phyloP scores from a whole-genome alignment of 64 coral and sea anemone species.

The Dendrophyllia cribrosa region DNA sequence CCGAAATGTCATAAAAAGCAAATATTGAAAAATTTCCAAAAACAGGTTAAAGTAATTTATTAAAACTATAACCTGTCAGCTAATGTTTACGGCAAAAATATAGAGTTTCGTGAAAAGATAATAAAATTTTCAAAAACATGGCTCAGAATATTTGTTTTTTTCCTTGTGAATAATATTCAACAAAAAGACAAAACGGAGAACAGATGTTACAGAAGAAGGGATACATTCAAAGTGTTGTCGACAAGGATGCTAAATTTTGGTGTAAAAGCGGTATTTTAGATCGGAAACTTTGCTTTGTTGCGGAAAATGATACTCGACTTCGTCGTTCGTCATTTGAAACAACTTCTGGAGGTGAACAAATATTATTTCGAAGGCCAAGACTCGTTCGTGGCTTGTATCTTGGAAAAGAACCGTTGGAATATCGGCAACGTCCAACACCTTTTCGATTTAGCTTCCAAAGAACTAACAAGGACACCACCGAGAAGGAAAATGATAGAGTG shows the following conservation, averaged over 20 bases:
- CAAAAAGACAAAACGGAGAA: not conserved
- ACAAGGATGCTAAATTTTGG: not conserved
- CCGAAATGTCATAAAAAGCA: not conserved
- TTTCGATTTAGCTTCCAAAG: slow-evolving; percentile 42
- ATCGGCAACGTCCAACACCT: not conserved
- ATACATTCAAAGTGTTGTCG: not conserved
- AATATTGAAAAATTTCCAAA: slow-evolving; percentile 1
- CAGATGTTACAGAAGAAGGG: not conserved
- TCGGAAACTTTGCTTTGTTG: not conserved
- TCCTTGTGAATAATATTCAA: not conserved
- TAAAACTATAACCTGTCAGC: not conserved
- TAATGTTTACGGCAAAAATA: not conserved
- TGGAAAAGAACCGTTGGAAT: slow-evolving; percentile 11
- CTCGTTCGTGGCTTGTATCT: slow-evolving; percentile 42
- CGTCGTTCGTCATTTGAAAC: not conserved
- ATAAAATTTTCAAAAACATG: too few species aligned
- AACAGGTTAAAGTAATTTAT: not conserved
- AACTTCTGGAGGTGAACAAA: not conserved
- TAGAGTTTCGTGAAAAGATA: not conserved
- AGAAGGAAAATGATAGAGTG: not conserved
- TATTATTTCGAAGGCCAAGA: slow-evolving; percentile 14
- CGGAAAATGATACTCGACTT: not conserved
- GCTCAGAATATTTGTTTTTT: not conserved
- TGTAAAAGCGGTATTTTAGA: not conserved
- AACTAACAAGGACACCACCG: not conserved